Evolutionary conservation across 2,888 invertebrate genomes (phyloP).

Genomic region (Eilema caniola): DNA sequence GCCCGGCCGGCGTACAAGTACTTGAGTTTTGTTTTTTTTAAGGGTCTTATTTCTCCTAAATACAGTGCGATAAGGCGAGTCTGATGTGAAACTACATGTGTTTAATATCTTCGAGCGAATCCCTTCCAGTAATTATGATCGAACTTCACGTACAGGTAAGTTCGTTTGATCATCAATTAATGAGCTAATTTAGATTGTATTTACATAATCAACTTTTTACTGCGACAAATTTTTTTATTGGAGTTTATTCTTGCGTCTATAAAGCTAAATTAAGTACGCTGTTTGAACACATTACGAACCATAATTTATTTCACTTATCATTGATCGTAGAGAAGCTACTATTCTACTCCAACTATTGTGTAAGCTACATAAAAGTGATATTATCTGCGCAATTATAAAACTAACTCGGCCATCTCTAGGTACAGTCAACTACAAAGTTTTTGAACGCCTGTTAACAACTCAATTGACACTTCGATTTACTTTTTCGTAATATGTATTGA

Average conservation of each 20-base stretch:
- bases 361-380: slow-evolving; percentile 40
- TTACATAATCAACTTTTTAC: slow-evolving; percentile 23
- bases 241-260: not conserved
- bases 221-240: slow-evolving; percentile 3
- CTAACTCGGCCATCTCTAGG: not conserved
- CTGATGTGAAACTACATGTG: no score
- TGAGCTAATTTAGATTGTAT: slow-evolving; percentile 27
- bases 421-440: not conserved
- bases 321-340: slow-evolving; percentile 35
- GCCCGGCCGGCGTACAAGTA: no score
- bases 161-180: no score
- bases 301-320: slow-evolving; percentile 19
- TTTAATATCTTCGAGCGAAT: no score
- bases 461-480: not conserved
- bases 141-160: no score
- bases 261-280: slow-evolving; percentile 7
- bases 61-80: no score
- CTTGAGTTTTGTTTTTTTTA: no score
- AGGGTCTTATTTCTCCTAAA: no score
- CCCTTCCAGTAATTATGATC: no score
- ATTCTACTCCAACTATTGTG: slow-evolving; percentile 50
- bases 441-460: not conserved
- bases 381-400: slow-evolving; percentile 18
- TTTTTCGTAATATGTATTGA: no score
- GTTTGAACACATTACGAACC: slow-evolving; percentile 12